Evolutionary conservation across 1,140 invertebrate species (phyloP).

Genomic region (Ceratina calcarata): DNA sequence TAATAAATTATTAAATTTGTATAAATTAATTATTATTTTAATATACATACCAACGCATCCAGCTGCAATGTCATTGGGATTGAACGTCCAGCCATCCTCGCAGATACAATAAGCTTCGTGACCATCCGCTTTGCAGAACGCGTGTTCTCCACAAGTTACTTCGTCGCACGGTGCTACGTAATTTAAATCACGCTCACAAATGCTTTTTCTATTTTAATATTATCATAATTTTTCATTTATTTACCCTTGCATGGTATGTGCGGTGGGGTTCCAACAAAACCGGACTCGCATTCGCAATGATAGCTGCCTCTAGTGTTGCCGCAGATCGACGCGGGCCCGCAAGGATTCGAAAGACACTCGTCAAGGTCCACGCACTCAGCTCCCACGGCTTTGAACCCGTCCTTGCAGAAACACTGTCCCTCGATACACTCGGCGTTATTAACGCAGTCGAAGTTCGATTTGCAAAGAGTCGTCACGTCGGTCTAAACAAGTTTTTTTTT

Average conservation of each 20-base stretch:
- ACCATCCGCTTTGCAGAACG: slow-evolving; percentile 93
- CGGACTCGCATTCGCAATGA: slow-evolving; percentile 92
- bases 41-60: slow-evolving; percentile 88
- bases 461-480: slow-evolving; percentile 92
- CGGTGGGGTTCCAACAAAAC: slow-evolving; percentile 91
- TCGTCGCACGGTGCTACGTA: slow-evolving; percentile 91
- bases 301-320: slow-evolving; percentile 91
- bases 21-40: not conserved
- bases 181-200: not conserved
- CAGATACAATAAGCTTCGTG: slow-evolving; percentile 95
- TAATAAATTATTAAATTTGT: too few relatives aligned
- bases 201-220: not conserved
- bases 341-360: slow-evolving; percentile 89
- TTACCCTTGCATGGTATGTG: slow-evolving; percentile 88
- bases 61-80: slow-evolving; percentile 92
- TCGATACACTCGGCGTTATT: slow-evolving; percentile 95
- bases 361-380: slow-evolving; percentile 90
- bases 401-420: slow-evolving; percentile 93
- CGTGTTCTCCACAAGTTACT: slow-evolving; percentile 92
- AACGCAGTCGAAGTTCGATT: slow-evolving; percentile 94
- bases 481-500: slow-evolving; percentile 78
- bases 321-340: slow-evolving; percentile 91
- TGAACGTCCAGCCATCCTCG: slow-evolving; percentile 95
- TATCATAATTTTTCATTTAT: not conserved
- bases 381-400: slow-evolving; percentile 90